Base-by-base conservation (phyloP, 2,888 invertebrate species). In the Hermaeophaga mercurialis region DNA sequence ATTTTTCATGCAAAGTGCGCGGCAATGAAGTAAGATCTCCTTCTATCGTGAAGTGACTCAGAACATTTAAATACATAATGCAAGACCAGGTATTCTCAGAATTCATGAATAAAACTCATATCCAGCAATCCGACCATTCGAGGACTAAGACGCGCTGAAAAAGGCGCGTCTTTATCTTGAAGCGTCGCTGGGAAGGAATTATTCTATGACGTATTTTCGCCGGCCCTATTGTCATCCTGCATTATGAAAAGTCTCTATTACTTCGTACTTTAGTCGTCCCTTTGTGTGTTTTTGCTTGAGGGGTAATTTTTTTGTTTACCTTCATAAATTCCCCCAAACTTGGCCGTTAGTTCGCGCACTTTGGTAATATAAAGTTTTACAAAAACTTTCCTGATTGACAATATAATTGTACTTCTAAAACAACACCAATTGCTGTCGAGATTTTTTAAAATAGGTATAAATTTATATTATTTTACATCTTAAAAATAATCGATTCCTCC, bases 51-150 rank as follows among this genome's bases (percentile, higher is more conserved):
- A 59, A 67, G 65, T 62, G 64, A 64, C 70, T 69, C 61, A 55
- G 66, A 67, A 69, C 72, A 72, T 73, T 73, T 73, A 73, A 73
- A 73, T 73, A 73, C 69, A 73, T 73, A 73, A 73, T 73, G 72
- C 70, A 71, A 64, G 69, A 64, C 68, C 70, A 71, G 70, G 71
- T 72, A 72, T 68, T 67, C 62, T 63, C 65, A 66, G 67, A 66
- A 70, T 72, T 73, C 73, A 73, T 61, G 63, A 73, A 73, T 72
- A 73, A 63, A 63, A 61, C 63, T 63, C 63, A 63, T 63, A 63
- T 63, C 59, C 61, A 59, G 56, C 54, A 61, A 59, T 61, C 54
- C 59, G 46, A 55, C 59, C 57, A 45, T 59, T 52, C 54, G 54
- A 58, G 57, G 56, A 54, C 57, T 58, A 53, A 62, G 61, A 61